Base-by-base conservation (phyloP, 1,140 invertebrate species). In the Heliconius nattereri region DNA sequence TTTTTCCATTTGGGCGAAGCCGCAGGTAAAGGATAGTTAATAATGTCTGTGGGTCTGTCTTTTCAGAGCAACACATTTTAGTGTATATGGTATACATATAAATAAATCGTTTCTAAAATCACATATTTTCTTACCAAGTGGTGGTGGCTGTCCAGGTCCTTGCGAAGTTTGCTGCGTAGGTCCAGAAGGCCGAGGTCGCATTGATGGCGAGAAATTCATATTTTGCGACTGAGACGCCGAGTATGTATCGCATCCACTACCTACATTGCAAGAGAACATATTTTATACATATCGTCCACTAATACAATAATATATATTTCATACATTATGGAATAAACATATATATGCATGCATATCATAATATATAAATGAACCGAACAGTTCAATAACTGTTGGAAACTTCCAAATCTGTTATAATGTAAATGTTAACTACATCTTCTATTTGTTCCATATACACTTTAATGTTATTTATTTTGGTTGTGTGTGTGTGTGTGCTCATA, bases 191-290 rank as follows among this genome's bases (percentile, higher is more conserved):
- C 88, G 92, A 85, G 85, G 89, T 11, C 91, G 88, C 91, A 94
- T 92, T 73, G 97, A 97, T 87, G 98, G 97, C 8, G 97, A 97
- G 87, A 98, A 97, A 88, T 97, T 98, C 85, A 98, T 97, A 76
- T 97, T 97, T 92, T 97, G 97, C 71, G 97, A 97, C 92, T 97
- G 97, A 7, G 97, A 97, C 81, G 97, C 96, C 23, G 96, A 96
- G 87, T 97, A 96, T 13, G 96, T 95, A 80, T 97, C 96, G 82
- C 95, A 95, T 83, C 95, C 95, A 85, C 90, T 89, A 80, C 94
- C 95, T 95, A 88, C 20, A 72, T 72, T 72, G 3, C 8, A 23
- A 72, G n/a, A 66, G 19, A 72, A 71, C 19, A 32, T 35, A 45
- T 3, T 45, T 45, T 1, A 45, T 45, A 45, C 40, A 45, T 6